Evolutionary conservation across 2,113 vertebrate genomes (phyloP).

Genomic region (Scytalopus superciliaris): DNA sequence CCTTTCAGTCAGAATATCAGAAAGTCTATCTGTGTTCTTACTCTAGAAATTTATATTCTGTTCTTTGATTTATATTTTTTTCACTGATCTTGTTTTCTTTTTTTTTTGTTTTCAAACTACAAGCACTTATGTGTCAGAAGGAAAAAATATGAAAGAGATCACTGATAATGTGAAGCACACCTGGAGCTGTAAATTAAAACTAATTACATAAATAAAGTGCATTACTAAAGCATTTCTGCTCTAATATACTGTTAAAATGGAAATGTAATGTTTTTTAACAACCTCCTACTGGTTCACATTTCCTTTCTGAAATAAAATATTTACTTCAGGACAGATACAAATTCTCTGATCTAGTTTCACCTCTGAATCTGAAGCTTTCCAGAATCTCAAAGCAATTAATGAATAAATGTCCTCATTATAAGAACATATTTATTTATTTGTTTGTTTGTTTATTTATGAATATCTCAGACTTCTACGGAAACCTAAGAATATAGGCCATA

Average conservation of each 20-base stretch:
- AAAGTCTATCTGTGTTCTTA: neutral
- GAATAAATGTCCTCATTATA: neutral
- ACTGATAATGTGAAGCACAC: neutral
- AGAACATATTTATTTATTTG: neutral
- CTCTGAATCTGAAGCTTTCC: neutral
- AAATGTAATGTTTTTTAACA: neutral
- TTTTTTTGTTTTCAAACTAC: neutral
- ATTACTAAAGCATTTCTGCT: neutral
- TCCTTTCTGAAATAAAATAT: neutral
- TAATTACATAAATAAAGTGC: neutral
- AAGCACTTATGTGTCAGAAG: neutral
- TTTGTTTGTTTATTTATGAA: neutral
- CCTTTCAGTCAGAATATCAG: neutral
- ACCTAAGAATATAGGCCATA: neutral
- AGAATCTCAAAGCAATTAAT: neutral
- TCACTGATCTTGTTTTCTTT: neutral
- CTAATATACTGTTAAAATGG: neutral
- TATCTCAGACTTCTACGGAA: neutral
- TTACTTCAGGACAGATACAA: neutral
- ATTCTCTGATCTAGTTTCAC: neutral
- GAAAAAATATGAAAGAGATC: neutral
- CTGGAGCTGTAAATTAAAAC: neutral
- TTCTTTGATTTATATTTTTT: neutral
- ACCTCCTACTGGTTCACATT: neutral
- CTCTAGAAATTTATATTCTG: neutral